A percentile compares a stretch with the other conserved stretches of the same genome.
Conservation (phyloP, 2,797 vertebrate genomes). For the Astyanax mexicanus region DNA sequence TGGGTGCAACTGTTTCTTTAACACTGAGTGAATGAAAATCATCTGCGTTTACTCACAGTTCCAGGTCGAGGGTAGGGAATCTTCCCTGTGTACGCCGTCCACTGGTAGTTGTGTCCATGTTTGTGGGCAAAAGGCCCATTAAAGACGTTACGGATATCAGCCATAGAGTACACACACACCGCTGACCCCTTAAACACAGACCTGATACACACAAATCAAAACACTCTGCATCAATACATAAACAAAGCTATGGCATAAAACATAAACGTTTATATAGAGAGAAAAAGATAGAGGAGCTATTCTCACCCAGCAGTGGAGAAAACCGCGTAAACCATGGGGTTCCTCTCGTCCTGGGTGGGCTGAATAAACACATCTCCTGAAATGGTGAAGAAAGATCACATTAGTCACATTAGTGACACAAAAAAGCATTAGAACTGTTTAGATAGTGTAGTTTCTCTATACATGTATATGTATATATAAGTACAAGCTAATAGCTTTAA, state of each 20-base stretch:
- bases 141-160: constrained; percentile 88
- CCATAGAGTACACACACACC: constrained; percentile 86
- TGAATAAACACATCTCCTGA: constrained; percentile 83
- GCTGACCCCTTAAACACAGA: constrained; percentile 89
- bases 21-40: too few species aligned
- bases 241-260: not conserved
- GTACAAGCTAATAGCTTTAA: too few species aligned
- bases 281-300: not conserved
- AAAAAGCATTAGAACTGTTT: constrained; percentile 33
- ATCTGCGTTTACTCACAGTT: constrained; percentile 85
- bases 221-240: not conserved
- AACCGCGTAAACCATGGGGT: constrained; percentile 83
- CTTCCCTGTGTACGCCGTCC: constrained; percentile 86
- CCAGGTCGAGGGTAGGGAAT: constrained; percentile 88
- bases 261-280: not conserved
- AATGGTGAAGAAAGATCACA: constrained; percentile 57
- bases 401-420: too few species aligned
- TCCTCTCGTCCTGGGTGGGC: constrained; percentile 83
- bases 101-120: constrained; percentile 87
- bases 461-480: too few species aligned
- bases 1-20: too few species aligned
- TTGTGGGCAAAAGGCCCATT: constrained; percentile 89
- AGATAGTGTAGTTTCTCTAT: not conserved
- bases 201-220: constrained; percentile 59
- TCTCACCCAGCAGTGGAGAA: constrained; percentile 87